Evolutionary conservation across 1,140 invertebrate species (phyloP), one percentile per base, ranked within the genome.

Genomic region (Calycopis cecrops): DNA sequence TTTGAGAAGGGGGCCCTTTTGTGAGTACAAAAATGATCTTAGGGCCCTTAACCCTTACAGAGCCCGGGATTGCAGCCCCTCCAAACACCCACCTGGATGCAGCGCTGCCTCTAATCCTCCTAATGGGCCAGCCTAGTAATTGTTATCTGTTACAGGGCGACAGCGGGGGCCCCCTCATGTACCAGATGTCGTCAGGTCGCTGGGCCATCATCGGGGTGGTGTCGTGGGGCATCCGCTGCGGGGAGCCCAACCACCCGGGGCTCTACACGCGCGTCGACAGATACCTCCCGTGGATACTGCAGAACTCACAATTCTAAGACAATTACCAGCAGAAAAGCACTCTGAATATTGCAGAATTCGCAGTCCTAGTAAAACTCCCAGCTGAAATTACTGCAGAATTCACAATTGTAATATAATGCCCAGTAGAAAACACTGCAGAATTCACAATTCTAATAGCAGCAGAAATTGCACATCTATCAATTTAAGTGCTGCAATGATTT

Each of bases 141-240:
- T 34, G 28, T 38, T 60, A 14, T 37, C 11, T n/a, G 35, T 66
- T 58, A 0, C 71, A 95, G 93, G 93, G 94, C 33, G 94, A 96
- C 79, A 95, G 93, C 28, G 95, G 96, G 18, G 95, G 96, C 12
- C 96, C 96, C 0, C 75, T 97, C 11, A 88, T 94, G 86, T 87
- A 92, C 57, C 91, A 94, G 69, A 79, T 94, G 67, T 80, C 88
- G 7, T 93, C 92, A 69, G 91, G 91, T 1, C 90, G 92, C 42
- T 96, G 94, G 94, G 89, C 92, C 0, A 89, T 90, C 2, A 88
- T 96, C n/a, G 96, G 95, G 1, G 89, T 97, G 35, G 94, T 96
- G 1, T 95, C 94, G 0, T 95, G 93, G 93, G 94, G 93, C 6
- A 88, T 93, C 4, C 88, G 91, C 7, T 95, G 94, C 61, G 93